Evolutionary conservation across 1,140 invertebrate species (phyloP).

Genomic region (Aleiodes sp.): DNA sequence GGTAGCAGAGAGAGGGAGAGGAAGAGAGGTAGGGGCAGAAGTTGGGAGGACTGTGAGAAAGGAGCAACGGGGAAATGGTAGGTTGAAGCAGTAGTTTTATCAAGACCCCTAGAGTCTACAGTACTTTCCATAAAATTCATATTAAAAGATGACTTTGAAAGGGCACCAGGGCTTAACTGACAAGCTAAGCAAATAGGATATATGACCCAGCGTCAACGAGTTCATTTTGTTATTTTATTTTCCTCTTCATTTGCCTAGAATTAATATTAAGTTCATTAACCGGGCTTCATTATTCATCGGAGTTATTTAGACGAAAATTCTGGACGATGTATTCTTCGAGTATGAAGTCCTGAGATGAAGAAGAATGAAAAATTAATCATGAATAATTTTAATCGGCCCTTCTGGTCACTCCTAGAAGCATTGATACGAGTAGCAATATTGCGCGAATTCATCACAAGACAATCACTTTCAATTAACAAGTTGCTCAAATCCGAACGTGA

Average conservation of each 20-base stretch:
- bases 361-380: no score
- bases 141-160: constrained; percentile 35
- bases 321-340: no score
- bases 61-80: background rate
- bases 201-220: background rate
- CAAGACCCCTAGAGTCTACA: background rate
- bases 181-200: constrained; percentile 25
- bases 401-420: no score
- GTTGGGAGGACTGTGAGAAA: background rate
- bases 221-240: background rate
- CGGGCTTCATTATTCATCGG: no score
- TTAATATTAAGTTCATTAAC: background rate
- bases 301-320: no score
- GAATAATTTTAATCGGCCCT: no score
- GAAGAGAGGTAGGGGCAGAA: background rate
- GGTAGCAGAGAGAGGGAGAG: background rate
- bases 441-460: no score
- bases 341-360: no score
- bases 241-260: background rate
- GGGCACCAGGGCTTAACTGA: constrained; percentile 18
- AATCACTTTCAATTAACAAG: no score
- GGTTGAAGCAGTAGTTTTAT: constrained; percentile 22
- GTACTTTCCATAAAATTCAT: constrained; percentile 35
- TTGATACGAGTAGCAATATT: no score
- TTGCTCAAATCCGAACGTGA: no score